Evolutionary conservation across 2,888 invertebrate species (phyloP), one percentile per base, ranked within the genome.

Genomic region (Drosophila neoperkinsi): DNA sequence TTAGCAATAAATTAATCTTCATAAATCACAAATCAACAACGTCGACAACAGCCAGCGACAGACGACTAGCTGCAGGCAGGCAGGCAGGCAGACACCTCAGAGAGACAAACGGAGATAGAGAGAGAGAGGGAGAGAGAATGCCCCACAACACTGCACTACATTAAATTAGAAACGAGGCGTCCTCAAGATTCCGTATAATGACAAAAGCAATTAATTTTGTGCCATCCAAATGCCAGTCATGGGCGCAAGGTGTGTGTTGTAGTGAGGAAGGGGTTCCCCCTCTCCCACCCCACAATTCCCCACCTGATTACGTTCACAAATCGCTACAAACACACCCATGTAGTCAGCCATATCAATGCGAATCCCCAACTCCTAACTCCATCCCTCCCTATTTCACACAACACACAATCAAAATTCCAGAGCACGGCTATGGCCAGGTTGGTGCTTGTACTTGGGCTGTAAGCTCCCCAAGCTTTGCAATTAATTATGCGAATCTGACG

Each of bases 151-250:
- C 34, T 69, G 55, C 66, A 88, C 72, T 88, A 90, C 91, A 91
- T 88, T 90, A 85, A 83, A 88, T 90, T 81, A 79, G 81, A 84
- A 81, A 79, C 79, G 81, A 85, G 90, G 83, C 91, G 88, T 90
- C 90, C 90, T 88, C 88, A 92, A 88, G 92, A 92, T 92, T 91
- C 90, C 83, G 84, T 91, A 84, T 91, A 91, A 92, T 92, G 91
- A 92, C 92, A 92, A 92, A 92, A 92, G 91, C 92, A 92, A 92
- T 92, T 92, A 92, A 92, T 92, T 92, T 88, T 91, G 81, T 90
- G 90, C 86, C 84, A 83, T 72, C 75, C 70, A 83, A 81, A 79
- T 84, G 81, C 76, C 86, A 77, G 53, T 61, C 65, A 77, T 71
- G 71, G 64, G 50, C 70, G 57, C 67, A 84, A 88, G 90, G 90